Evolutionary conservation across 2,888 invertebrate species (phyloP).

Genomic region (Tetragonula carbonaria): DNA sequence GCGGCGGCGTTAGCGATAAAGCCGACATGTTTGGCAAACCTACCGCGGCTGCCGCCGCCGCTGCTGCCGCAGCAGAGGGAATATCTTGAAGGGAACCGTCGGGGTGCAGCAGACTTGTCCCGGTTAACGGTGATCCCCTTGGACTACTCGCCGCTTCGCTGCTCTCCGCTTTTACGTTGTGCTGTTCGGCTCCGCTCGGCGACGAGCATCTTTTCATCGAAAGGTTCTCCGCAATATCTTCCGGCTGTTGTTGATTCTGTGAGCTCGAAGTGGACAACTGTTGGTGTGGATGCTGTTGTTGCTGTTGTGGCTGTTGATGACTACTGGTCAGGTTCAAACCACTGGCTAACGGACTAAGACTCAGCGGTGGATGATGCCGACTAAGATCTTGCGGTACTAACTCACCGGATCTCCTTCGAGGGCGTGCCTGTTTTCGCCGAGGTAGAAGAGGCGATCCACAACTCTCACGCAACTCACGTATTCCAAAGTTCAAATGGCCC

Average conservation of each 20-base stretch:
- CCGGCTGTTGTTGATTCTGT: conserved; percentile 70
- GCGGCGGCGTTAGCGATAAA: conserved; percentile 92
- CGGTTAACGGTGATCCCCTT: conserved; percentile 78
- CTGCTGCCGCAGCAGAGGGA: conserved; percentile 77
- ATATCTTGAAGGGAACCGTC: conserved; percentile 82
- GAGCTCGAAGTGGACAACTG: conserved; percentile 36
- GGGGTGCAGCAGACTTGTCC: conserved; percentile 74
- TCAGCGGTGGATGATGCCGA: conserved; percentile 80
- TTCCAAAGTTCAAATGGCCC: conserved; percentile 77
- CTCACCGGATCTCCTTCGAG: conserved; percentile 93
- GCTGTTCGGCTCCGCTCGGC: conserved; percentile 56
- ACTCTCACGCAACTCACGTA: conserved; percentile 83
- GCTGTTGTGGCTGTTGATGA: conserved; percentile 62
- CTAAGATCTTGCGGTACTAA: conserved; percentile 87
- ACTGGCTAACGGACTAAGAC: conserved; percentile 78
- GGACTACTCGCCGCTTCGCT: conserved; percentile 81
- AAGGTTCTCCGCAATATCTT: conserved; percentile 81
- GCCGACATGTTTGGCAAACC: conserved; percentile 86
- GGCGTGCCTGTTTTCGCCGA: conserved; percentile 93
- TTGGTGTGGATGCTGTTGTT: conserved; percentile 66
- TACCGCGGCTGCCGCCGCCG: conserved; percentile 88
- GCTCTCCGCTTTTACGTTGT: conserved; percentile 77
- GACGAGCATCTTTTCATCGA: conserved; percentile 80
- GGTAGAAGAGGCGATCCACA: conserved; percentile 92
- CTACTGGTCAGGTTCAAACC: conserved; percentile 73